Conservation (phyloP, 2,113 vertebrate genomes). For the Ictalurus furcatus region DNA sequence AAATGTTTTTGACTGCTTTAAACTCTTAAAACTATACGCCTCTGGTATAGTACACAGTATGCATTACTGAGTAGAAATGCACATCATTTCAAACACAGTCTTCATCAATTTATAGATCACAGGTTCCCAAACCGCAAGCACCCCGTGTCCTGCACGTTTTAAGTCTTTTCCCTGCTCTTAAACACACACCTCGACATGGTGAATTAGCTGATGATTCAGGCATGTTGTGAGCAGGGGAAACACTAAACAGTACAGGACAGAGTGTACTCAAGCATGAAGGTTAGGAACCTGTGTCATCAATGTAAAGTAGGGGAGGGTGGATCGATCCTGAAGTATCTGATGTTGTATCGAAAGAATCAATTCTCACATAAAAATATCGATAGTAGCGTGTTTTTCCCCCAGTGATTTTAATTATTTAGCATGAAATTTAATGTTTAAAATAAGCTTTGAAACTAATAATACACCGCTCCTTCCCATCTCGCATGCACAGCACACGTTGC, state of each 20-base stretch:
- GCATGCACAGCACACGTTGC: no score
- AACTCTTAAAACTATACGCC: neutral
- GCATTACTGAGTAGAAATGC: neutral
- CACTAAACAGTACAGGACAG: neutral
- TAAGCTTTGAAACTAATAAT: no score
- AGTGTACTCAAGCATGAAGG: neutral
- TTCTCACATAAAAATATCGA: no score
- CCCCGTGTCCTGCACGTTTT: neutral
- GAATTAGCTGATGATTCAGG: neutral
- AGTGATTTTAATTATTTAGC: no score
- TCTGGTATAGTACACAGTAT: neutral
- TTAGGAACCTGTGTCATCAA: neutral
- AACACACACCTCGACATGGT: neutral
- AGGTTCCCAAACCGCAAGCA: neutral
- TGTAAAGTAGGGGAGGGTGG: no score
- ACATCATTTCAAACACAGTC: neutral
- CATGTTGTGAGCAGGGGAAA: neutral
- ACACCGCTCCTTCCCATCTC: no score
- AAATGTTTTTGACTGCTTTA: neutral
- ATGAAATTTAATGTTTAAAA: no score
- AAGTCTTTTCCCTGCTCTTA: neutral
- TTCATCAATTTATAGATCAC: neutral
- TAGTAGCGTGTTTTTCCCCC: no score
- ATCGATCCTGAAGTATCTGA: no score
- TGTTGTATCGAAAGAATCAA: no score